These are phyloP conservation scores for Eublepharis macularius DNA, from an alignment of 2,113 vertebrate genomes.

Conservation along the genomic window DNA sequence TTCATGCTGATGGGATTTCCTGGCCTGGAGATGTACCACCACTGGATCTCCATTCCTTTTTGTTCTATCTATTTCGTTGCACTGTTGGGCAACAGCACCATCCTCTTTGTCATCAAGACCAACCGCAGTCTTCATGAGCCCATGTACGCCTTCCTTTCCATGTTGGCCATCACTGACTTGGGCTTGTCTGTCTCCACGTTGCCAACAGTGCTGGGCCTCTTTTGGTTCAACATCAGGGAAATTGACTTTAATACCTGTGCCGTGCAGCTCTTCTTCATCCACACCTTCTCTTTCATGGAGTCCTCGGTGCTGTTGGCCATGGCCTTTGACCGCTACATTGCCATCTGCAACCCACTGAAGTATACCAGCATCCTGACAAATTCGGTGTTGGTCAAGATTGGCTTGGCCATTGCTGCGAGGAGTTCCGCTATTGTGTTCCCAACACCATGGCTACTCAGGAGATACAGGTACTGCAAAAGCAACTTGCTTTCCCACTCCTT, in stretches of 20 bases:
- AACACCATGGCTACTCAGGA: neutral
- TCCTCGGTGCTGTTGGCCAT: slow-evolving; percentile 47
- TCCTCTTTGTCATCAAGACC: slow-evolving; percentile 38
- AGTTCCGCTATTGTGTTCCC: neutral
- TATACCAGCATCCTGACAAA: slow-evolving; percentile 47
- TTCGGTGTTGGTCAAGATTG: neutral
- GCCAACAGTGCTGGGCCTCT: slow-evolving; percentile 61
- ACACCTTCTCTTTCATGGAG: slow-evolving; percentile 52
- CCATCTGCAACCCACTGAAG: slow-evolving; percentile 52
- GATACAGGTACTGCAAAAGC: neutral
- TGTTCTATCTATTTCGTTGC: slow-evolving; percentile 38
- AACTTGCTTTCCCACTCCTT: slow-evolving; percentile 6
- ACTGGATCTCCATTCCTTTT: slow-evolving; percentile 57
- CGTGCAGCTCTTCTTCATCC: slow-evolving; percentile 64
- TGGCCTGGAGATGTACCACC: slow-evolving; percentile 50
- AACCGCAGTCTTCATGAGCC: slow-evolving; percentile 51
- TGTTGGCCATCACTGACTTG: slow-evolving; percentile 61
- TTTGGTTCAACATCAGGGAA: slow-evolving; percentile 48
- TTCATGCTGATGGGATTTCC: slow-evolving; percentile 57
- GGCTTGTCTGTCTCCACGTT: slow-evolving; percentile 36
- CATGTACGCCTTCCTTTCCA: slow-evolving; percentile 62
- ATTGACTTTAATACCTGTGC: slow-evolving; percentile 60
- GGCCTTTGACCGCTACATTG: slow-evolving; percentile 56
- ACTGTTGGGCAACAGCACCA: slow-evolving; percentile 44
- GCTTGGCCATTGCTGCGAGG: neutral